phyloP scores from a whole-genome alignment of 2,113 vertebrate genomes.

The Dendropsophus ebraccatus region DNA sequence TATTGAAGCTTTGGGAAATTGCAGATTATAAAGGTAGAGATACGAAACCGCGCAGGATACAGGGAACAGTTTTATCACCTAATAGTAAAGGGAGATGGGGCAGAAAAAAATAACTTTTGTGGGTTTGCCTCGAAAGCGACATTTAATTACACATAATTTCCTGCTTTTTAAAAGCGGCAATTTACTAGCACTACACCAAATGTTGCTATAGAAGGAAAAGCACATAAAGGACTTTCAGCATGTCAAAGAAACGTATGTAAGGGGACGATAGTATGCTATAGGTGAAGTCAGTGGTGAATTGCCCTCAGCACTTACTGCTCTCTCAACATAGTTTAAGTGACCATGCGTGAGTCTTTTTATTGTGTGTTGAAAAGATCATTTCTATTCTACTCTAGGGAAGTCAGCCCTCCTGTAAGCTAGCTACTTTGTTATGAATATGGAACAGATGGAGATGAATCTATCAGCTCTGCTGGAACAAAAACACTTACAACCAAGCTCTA shows the following conservation, averaged over 20 bases:
- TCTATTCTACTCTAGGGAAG: slow-evolving; percentile 74
- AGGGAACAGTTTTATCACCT: slow-evolving; percentile 42
- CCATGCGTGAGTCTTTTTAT: slow-evolving; percentile 73
- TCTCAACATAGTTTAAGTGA: slow-evolving; percentile 70
- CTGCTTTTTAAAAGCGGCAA: slow-evolving; percentile 54
- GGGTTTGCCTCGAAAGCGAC: slow-evolving; percentile 48
- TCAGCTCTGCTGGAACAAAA: slow-evolving; percentile 82
- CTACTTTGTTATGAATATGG: slow-evolving; percentile 88
- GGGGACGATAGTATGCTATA: slow-evolving; percentile 60
- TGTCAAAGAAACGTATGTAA: slow-evolving; percentile 58
- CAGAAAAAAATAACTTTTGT: slow-evolving; percentile 54
- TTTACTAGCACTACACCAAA: slow-evolving; percentile 54
- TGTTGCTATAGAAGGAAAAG: background rate
- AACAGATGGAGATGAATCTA: slow-evolving; percentile 85
- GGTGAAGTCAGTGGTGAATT: slow-evolving; percentile 66
- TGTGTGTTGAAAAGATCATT: slow-evolving; percentile 78
- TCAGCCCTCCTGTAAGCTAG: slow-evolving; percentile 74
- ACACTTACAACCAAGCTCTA: slow-evolving; percentile 78
- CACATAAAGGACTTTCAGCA: slow-evolving; percentile 56
- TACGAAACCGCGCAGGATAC: slow-evolving; percentile 23
- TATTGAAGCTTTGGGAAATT: slow-evolving; percentile 53
- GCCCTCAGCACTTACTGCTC: slow-evolving; percentile 62
- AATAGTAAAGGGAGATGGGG: slow-evolving; percentile 57
- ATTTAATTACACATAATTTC: slow-evolving; percentile 58
- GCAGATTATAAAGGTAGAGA: slow-evolving; percentile 48